Percentiles rank a stretch among this genome's conserved stretches.
These are phyloP conservation scores for Pseudobourletiella spinata DNA, from an alignment of 1,140 invertebrate species.

Conservation along the genomic window DNA sequence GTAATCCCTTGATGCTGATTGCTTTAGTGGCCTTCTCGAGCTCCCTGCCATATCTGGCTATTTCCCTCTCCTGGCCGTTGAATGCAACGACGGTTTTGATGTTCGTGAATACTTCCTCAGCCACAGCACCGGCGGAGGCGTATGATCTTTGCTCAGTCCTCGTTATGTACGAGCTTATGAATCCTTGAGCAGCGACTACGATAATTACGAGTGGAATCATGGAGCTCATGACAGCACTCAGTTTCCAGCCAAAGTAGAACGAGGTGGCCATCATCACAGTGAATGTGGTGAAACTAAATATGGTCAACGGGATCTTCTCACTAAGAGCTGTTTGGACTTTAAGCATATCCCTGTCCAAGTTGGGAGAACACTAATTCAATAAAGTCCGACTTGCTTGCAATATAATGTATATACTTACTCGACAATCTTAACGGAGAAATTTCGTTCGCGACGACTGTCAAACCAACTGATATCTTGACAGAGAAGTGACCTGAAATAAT, in stretches of 20 bases:
- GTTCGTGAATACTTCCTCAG: constrained; percentile 66
- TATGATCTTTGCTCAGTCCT: constrained; percentile 55
- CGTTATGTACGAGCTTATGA: constrained; percentile 37
- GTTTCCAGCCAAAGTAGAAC: constrained; percentile 44
- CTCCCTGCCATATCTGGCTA: constrained; percentile 46
- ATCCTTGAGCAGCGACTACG: constrained; percentile 39
- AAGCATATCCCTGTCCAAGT: constrained; percentile 46
- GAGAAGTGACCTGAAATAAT: constrained; percentile 41
- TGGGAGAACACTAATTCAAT: background rate
- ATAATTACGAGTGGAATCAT: constrained; percentile 29
- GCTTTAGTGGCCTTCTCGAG: background rate
- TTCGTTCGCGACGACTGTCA: constrained; percentile 47
- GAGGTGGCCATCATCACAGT: constrained; percentile 43
- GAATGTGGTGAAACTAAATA: constrained; percentile 43
- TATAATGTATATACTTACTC: constrained; percentile 42
- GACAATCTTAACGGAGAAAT: constrained; percentile 47
- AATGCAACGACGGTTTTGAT: constrained; percentile 73
- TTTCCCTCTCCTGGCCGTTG: constrained; percentile 63
- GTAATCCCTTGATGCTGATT: background rate
- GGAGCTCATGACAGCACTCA: constrained; percentile 35
- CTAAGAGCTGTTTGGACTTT: constrained; percentile 53
- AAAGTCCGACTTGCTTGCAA: background rate
- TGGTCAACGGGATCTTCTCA: constrained; percentile 51
- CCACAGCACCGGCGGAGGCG: constrained; percentile 66
- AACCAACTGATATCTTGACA: constrained; percentile 54